These are phyloP conservation scores for Nilaparvata lugens DNA, from an alignment of 1,140 invertebrate genomes.

Conservation along the genomic window DNA sequence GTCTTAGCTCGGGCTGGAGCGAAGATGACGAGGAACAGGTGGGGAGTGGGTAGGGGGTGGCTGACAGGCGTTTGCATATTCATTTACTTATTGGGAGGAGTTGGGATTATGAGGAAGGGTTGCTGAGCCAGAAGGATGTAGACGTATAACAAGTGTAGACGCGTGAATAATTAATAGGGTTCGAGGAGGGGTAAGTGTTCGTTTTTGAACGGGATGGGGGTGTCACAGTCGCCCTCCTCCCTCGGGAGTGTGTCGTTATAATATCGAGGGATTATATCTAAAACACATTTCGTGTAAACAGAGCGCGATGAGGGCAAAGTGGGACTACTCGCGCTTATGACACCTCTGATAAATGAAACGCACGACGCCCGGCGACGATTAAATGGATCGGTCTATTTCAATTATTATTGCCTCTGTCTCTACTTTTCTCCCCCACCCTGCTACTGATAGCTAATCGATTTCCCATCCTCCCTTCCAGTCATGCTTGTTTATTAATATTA, in stretches of 20 bases:
- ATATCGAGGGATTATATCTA: slow-evolving; percentile 5
- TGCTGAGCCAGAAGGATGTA: too few species aligned
- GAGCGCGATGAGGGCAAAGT: background rate
- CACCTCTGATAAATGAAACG: slow-evolving; percentile 5
- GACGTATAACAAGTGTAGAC: background rate
- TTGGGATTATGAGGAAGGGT: background rate
- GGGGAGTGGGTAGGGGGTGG: background rate
- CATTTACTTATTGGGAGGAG: background rate
- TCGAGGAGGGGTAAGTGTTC: too few species aligned
- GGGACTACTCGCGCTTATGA: background rate
- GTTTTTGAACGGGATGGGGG: too few species aligned
- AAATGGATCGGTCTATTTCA: slow-evolving; percentile 4
- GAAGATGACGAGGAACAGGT: background rate
- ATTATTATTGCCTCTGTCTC: background rate
- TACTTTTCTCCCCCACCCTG: too few species aligned
- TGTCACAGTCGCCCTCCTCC: too few species aligned
- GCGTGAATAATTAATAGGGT: background rate
- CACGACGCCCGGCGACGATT: background rate
- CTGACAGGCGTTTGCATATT: background rate
- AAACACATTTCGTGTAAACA: slow-evolving; percentile 5
- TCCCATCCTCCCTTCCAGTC: too few species aligned
- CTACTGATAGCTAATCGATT: too few species aligned
- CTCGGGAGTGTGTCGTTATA: background rate
- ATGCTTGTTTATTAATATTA: too few species aligned
- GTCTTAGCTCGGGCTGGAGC: too few species aligned